Evolutionary conservation across 2,797 vertebrate genomes (phyloP), one percentile per base, ranked within the genome.

Genomic region (Rhinogobio ventralis): DNA sequence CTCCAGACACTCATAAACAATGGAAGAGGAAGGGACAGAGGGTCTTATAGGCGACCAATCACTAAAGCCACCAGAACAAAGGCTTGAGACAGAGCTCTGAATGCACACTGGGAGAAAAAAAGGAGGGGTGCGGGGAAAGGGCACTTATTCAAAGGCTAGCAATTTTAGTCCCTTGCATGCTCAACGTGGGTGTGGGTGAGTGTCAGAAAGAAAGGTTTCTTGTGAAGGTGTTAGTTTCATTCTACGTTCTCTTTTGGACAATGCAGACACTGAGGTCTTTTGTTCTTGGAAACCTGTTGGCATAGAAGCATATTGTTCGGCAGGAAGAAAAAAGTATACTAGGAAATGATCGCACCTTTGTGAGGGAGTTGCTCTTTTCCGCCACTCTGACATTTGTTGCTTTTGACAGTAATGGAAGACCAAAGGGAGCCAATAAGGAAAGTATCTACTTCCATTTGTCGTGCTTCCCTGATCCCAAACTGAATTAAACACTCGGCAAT

Each of bases 11-110:
- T 77, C 69, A 82, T 87, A 92, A 92, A 94, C 92, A 94, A 93
- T 91, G 88, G 90, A 75, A 84, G 88, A 86, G 28, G 68, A 84
- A 91, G 64, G 82, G 88, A 60, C 75, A 74, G 80, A 20, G 64
- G 72, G 87, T 87, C 88, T 92, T 93, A 91, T 88, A 93, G 91
- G 91, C 92, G 87, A 90, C 87, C 91, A 88, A 79, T 77, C 75
- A 76, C 89, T 88, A 92, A 92, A 93, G 93, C 92, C 85, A 88
- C 53, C 87, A 79, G 88, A 93, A 94, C 93, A 94, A 94, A 82
- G 85, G 64, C 79, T 64, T 72, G 46, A 81, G 82, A 80, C 74
- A 3, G 57, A 85, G 79, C 72, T 78, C 45, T 82, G 86, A 82
- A 82, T 82, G 60, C 68, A 11, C 28, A 13, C 45, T 45, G 85